Percentiles rank a stretch among this genome's conserved stretches.
Conservation (phyloP, 30 jellyfish, hydroid and myxozoan species). For the Phacellophora camtschatica region DNA sequence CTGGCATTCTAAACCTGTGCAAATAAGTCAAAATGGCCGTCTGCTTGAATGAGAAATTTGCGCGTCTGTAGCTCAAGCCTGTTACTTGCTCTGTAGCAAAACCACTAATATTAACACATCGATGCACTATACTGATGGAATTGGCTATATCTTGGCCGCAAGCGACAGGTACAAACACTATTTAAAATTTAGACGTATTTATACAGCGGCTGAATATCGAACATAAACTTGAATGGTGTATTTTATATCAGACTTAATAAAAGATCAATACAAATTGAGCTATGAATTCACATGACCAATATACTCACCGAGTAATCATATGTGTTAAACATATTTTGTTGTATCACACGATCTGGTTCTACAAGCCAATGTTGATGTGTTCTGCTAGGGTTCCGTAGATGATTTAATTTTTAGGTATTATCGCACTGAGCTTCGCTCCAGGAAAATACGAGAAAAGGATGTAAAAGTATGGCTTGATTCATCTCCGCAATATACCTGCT, state of each 20-base stretch:
- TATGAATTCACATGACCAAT: constrained; percentile 3
- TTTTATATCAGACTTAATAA: background rate
- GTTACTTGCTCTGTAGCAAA: background rate
- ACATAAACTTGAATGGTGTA: constrained; percentile 26
- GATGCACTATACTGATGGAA: no score
- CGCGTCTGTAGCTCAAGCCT: background rate
- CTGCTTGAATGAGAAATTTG: background rate
- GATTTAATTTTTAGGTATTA: background rate
- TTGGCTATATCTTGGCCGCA: no score
- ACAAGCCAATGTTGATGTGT: constrained; percentile 1
- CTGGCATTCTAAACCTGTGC: background rate
- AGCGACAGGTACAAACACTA: constrained; percentile 28
- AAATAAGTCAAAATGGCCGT: background rate
- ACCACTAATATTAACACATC: background rate
- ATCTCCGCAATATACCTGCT: constrained; percentile 45
- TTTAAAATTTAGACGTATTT: background rate
- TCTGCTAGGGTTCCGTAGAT: background rate
- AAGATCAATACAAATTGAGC: constrained; percentile 25
- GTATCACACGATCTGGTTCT: constrained; percentile 6
- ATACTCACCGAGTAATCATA: constrained; percentile 66
- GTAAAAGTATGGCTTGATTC: background rate
- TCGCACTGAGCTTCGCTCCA: constrained; percentile 15
- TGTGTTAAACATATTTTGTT: constrained; percentile 57
- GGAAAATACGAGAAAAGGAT: background rate
- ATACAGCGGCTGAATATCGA: background rate